Conservation (phyloP, 1,140 invertebrate species). For the Matsumurasca onukii region DNA sequence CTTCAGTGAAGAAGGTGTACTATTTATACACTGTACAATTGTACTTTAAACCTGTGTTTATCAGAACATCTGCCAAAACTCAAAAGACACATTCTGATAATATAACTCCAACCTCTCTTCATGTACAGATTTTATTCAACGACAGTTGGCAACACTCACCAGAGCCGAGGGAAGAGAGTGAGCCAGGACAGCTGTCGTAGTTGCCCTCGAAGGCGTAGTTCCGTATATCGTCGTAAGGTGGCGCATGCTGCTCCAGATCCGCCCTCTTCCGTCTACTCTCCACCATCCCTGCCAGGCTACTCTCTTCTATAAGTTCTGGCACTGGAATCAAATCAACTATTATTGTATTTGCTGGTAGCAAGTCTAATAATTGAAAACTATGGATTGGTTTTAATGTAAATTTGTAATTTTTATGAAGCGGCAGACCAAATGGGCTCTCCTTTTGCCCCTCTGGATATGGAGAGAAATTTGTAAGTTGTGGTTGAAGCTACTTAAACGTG, state of each 20-base stretch:
- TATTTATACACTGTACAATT: too few species aligned
- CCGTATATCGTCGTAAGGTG: not conserved
- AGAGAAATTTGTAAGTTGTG: not conserved
- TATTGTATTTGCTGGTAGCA: not conserved
- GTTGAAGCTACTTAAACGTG: not conserved
- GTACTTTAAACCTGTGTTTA: too few species aligned
- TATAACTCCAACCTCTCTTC: too few species aligned
- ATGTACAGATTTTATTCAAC: too few species aligned
- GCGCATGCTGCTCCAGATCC: not conserved
- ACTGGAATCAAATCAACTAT: not conserved
- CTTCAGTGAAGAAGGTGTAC: too few species aligned
- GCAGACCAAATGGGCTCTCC: not conserved
- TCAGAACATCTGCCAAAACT: too few species aligned
- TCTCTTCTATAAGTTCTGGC: constrained; percentile 9
- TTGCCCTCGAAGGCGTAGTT: constrained; percentile 4
- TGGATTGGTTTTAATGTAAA: not conserved
- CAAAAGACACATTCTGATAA: too few species aligned
- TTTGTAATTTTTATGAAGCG: not conserved
- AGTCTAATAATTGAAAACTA: not conserved
- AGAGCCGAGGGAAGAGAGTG: not conserved
- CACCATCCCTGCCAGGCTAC: not conserved
- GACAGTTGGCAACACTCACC: not conserved
- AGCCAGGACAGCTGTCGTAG: not conserved
- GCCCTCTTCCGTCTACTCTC: not conserved
- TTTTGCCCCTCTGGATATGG: not conserved